phyloP scores from a whole-genome alignment of 1,140 invertebrate genomes.

The Alviniconcha marisindica region DNA sequence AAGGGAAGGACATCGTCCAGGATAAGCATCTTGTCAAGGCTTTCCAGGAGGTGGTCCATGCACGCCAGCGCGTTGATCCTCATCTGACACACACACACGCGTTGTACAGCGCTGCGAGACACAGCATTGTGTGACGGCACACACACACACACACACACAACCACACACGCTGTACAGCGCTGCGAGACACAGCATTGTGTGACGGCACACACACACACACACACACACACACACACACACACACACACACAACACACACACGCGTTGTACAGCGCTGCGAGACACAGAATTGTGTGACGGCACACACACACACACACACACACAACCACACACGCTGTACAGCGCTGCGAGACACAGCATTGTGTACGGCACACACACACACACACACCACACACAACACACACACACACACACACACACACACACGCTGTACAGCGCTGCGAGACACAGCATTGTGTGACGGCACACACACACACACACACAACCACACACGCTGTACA shows the following conservation, averaged over 20 bases:
- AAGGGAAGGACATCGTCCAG: conserved; percentile 95
- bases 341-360: not conserved
- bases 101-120: not conserved
- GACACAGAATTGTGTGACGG: no score
- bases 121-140: not conserved
- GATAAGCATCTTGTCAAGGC: conserved; percentile 91
- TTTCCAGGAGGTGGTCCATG: conserved; percentile 75
- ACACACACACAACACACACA: no score
- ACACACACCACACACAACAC: no score
- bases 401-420: no score
- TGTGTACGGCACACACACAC: no score
- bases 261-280: no score
- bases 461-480: no score
- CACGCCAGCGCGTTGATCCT: conserved; percentile 73
- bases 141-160: not conserved
- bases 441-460: no score
- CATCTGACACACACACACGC: conserved; percentile 55
- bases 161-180: not conserved
- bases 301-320: not conserved
- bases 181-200: not conserved
- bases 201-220: no score
- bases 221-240: no score
- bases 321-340: not conserved
- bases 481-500: no score
- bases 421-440: no score